A percentile compares a stretch with the other conserved stretches of the same genome.
Evolutionary conservation across 1,140 invertebrate genomes (phyloP).

Genomic region (Mya arenaria): DNA sequence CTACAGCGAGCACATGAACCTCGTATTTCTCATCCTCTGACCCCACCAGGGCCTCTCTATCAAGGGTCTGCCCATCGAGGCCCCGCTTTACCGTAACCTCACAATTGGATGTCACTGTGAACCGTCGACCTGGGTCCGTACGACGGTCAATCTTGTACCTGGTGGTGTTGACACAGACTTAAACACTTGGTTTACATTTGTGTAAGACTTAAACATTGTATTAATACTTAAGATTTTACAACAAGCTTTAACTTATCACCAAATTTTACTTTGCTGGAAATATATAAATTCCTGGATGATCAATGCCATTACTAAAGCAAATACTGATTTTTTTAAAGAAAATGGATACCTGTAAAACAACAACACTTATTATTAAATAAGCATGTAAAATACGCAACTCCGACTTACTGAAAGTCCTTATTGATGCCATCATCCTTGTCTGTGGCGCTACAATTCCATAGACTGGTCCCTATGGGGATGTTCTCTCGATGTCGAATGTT

Average conservation of each 20-base stretch:
- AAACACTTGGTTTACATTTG: too few species aligned
- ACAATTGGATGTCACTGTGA: constrained; percentile 22
- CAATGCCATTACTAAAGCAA: too few species aligned
- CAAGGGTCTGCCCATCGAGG: constrained; percentile 63
- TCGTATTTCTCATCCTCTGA: constrained; percentile 46
- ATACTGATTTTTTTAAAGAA: too few species aligned
- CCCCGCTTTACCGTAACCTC: constrained; percentile 59
- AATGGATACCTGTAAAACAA: too few species aligned
- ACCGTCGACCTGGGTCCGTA: constrained; percentile 50
- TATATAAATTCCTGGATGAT: too few species aligned
- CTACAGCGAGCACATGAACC: constrained; percentile 61
- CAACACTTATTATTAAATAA: too few species aligned
- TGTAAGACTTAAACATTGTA: too few species aligned
- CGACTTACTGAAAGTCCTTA: constrained; percentile 69
- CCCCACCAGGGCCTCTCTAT: constrained; percentile 60
- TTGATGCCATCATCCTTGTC: constrained; percentile 71
- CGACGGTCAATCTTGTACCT: constrained; percentile 69
- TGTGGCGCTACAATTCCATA: constrained; percentile 65
- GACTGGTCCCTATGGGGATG: constrained; percentile 56
- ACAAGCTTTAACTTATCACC: too few species aligned
- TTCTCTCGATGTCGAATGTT: constrained; percentile 62
- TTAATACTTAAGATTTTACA: too few species aligned
- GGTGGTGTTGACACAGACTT: too few species aligned
- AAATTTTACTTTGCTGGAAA: too few species aligned
- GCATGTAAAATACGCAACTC: too few species aligned